These are phyloP conservation scores for Frieseomelitta varia DNA, from an alignment of 1,140 invertebrate species.

Conservation along the genomic window DNA sequence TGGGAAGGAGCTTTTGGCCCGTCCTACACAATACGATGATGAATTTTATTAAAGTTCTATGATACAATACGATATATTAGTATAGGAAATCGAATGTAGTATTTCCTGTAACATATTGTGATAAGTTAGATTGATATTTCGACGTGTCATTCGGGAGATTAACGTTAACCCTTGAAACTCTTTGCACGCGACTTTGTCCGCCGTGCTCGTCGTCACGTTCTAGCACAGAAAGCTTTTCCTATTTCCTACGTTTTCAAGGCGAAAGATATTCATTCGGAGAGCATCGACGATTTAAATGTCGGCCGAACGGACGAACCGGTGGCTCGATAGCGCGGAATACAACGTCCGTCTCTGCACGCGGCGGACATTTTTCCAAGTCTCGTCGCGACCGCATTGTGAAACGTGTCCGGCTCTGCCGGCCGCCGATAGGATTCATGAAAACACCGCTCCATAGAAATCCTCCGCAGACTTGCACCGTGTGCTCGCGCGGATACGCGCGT, in stretches of 20 bases:
- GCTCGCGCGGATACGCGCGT: slow-evolving; percentile 16
- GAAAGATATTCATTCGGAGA: not conserved
- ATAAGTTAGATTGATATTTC: too few species aligned
- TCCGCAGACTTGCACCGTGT: slow-evolving; percentile 34
- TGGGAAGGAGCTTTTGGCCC: too few species aligned
- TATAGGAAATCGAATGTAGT: too few species aligned
- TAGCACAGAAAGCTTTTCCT: not conserved
- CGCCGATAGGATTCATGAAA: slow-evolving; percentile 74
- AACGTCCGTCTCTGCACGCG: not conserved
- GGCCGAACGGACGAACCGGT: not conserved
- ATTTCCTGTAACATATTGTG: too few species aligned
- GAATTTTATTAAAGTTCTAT: too few species aligned
- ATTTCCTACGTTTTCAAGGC: not conserved
- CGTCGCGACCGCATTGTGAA: slow-evolving; percentile 44
- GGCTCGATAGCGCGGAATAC: not conserved
- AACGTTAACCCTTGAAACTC: too few species aligned
- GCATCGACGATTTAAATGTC: slow-evolving; percentile 18
- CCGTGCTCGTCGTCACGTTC: too few species aligned
- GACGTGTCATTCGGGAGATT: too few species aligned
- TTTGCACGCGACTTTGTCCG: too few species aligned
- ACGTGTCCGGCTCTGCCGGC: slow-evolving; percentile 57
- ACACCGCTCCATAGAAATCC: slow-evolving; percentile 66
- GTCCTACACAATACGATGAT: too few species aligned
- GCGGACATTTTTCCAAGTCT: not conserved
- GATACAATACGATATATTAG: too few species aligned